Conservation (phyloP, 2,888 invertebrate genomes). For the Andrena fulva region DNA sequence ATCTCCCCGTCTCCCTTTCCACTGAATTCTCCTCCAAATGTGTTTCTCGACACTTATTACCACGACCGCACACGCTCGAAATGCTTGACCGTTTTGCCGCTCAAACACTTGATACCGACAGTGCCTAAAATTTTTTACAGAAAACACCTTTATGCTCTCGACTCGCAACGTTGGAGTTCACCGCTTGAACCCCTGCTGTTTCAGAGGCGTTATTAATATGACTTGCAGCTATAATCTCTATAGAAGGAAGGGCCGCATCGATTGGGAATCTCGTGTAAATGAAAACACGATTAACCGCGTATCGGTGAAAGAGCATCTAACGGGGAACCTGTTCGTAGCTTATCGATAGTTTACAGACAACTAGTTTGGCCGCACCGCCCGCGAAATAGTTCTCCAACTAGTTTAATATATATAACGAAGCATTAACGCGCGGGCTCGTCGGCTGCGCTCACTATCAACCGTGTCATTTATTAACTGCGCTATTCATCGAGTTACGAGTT, state of each 20-base stretch:
- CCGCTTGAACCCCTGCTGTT: no score
- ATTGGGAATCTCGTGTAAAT: slow-evolving; percentile 3
- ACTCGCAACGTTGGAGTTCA: no score
- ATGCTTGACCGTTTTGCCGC: no score
- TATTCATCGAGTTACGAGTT: slow-evolving; percentile 55
- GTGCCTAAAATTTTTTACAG: no score
- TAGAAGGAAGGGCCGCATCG: not conserved
- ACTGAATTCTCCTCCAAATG: not conserved
- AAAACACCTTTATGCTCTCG: no score
- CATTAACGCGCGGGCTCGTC: slow-evolving; percentile 45
- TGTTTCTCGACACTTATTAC: no score
- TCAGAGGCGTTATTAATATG: no score
- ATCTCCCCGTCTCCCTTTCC: slow-evolving; percentile 23
- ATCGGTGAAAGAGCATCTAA: slow-evolving; percentile 27
- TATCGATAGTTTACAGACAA: slow-evolving; percentile 50
- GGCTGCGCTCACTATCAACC: slow-evolving; percentile 40
- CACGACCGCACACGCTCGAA: no score
- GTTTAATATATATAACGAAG: slow-evolving; percentile 51
- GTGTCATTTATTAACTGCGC: slow-evolving; percentile 51
- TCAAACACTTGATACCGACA: no score
- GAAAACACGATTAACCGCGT: not conserved
- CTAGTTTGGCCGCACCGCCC: not conserved
- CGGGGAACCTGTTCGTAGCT: slow-evolving; percentile 20
- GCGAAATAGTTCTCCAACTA: slow-evolving; percentile 47
- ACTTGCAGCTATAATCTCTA: not conserved